Conservation (phyloP, 2,888 invertebrate species). For the Halictus quadricinctus region DNA sequence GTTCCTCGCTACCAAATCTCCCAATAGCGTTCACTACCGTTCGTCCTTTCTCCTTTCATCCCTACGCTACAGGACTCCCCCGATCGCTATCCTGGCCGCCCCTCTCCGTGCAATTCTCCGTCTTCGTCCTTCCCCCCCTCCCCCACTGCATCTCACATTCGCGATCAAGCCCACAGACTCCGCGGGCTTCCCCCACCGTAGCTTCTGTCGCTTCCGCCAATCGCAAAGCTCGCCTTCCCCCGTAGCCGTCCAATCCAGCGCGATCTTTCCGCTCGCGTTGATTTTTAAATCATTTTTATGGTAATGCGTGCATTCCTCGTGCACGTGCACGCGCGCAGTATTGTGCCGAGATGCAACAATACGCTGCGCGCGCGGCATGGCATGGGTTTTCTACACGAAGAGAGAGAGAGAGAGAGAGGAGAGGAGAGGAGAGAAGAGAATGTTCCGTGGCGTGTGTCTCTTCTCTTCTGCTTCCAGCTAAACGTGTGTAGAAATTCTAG, state of each 20-base stretch:
- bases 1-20: slow-evolving; percentile 47
- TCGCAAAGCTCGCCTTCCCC: slow-evolving; percentile 42
- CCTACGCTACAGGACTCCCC: background rate
- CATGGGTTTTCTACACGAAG: slow-evolving; percentile 10
- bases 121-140: background rate
- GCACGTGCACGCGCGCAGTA: slow-evolving; percentile 49
- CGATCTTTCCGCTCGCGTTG: slow-evolving; percentile 32
- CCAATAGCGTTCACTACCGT: slow-evolving; percentile 36
- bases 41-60: slow-evolving; percentile 26
- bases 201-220: slow-evolving; percentile 45
- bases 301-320: slow-evolving; percentile 65
- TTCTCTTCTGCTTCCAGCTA: background rate
- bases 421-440: background rate
- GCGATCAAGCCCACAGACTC: slow-evolving; percentile 43
- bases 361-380: slow-evolving; percentile 13
- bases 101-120: background rate
- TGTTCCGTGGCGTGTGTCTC: background rate
- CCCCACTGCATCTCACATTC: background rate
- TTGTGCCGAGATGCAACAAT: slow-evolving; percentile 48
- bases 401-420: background rate
- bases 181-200: slow-evolving; percentile 20
- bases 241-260: slow-evolving; percentile 58
- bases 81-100: background rate
- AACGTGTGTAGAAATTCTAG: slow-evolving; percentile 38
- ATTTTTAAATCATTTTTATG: slow-evolving; percentile 77